Evolutionary conservation across 2,113 vertebrate genomes (phyloP).

Genomic region (Meles meles): DNA sequence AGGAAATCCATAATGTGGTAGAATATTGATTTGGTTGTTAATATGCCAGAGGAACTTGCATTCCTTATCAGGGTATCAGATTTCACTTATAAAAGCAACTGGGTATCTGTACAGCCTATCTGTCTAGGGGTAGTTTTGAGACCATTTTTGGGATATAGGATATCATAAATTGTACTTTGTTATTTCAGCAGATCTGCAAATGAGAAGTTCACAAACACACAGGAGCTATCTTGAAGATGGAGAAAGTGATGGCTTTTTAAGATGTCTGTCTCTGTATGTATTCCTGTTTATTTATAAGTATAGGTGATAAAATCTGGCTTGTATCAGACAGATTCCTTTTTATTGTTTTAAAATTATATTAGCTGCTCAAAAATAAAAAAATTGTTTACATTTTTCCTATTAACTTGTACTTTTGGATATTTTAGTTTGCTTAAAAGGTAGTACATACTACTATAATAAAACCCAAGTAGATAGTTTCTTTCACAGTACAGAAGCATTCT

Average conservation of each 20-base stretch:
- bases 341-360: slow-evolving; percentile 30
- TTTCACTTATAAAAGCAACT: not conserved
- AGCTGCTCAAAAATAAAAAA: not conserved
- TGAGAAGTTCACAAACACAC: slow-evolving; percentile 62
- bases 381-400: not conserved
- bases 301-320: slow-evolving; percentile 26
- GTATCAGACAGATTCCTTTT: not conserved
- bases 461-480: not conserved
- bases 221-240: slow-evolving; percentile 79
- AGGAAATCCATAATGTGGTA: not conserved
- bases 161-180: slow-evolving; percentile 27
- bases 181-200: slow-evolving; percentile 75
- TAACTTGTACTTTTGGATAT: slow-evolving; percentile 15
- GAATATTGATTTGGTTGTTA: slow-evolving; percentile 28
- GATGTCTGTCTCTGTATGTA: slow-evolving; percentile 90
- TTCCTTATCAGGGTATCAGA: not conserved
- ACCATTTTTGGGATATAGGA: not conserved
- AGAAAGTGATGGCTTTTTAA: slow-evolving; percentile 89
- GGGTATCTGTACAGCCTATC: not conserved
- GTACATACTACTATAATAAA: not conserved
- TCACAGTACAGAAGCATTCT: not conserved
- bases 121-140: not conserved
- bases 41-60: not conserved
- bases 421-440: slow-evolving; percentile 38
- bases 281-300: not conserved